Conservation (phyloP, 1,140 invertebrate species). For the Zaprionus ghesquierei region DNA sequence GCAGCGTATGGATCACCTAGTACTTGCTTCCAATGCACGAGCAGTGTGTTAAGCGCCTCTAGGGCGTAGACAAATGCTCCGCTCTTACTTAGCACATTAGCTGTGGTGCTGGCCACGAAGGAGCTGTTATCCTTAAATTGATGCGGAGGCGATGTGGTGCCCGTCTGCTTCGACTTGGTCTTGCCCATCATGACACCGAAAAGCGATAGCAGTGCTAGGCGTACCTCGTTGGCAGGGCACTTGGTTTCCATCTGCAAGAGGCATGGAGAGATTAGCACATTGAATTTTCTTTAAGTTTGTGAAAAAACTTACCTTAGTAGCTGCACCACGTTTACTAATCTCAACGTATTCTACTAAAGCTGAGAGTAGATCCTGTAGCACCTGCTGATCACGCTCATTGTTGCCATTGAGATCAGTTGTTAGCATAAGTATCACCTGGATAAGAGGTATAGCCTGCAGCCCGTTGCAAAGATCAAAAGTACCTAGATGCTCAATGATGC, state of each 20-base stretch:
- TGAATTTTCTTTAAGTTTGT: not conserved
- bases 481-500: conserved; percentile 72
- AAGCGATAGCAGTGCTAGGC: conserved; percentile 93
- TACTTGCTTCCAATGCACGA: conserved; percentile 89
- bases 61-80: conserved; percentile 93
- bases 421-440: conserved; percentile 95
- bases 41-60: conserved; percentile 89
- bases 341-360: conserved; percentile 91
- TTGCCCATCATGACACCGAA: conserved; percentile 83
- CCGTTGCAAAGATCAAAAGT: conserved; percentile 85
- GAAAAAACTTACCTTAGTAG: conserved; percentile 50
- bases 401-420: conserved; percentile 94
- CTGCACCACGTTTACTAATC: conserved; percentile 85
- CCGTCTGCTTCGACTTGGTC: conserved; percentile 77
- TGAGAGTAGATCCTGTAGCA: conserved; percentile 89
- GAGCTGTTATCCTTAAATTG: conserved; percentile 86
- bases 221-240: conserved; percentile 89
- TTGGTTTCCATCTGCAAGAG: conserved; percentile 82
- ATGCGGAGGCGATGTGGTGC: conserved; percentile 83
- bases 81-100: conserved; percentile 89
- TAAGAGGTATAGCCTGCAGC: conserved; percentile 93
- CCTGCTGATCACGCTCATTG: conserved; percentile 90
- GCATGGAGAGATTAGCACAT: not conserved
- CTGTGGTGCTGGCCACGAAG: conserved; percentile 90
- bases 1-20: conserved; percentile 82